phyloP scores from a whole-genome alignment of 2,113 vertebrate genomes.

The Phyllostomus discolor region DNA sequence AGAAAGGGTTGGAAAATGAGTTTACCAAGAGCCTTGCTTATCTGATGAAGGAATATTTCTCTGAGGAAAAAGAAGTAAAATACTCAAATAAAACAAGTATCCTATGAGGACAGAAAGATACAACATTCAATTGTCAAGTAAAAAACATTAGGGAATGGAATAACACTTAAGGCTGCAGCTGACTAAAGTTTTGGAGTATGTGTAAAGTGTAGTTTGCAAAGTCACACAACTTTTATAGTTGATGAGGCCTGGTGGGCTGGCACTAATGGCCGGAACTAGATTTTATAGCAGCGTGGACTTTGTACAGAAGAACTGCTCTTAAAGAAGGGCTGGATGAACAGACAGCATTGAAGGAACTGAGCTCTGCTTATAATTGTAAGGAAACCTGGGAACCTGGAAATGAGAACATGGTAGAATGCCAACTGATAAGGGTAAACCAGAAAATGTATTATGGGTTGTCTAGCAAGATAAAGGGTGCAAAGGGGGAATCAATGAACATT shows the following conservation, averaged over 20 bases:
- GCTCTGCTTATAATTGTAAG: not conserved
- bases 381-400: not conserved
- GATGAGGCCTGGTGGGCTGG: not conserved
- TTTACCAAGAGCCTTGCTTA: not conserved
- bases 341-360: not conserved
- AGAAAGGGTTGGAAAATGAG: not conserved
- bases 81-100: not conserved
- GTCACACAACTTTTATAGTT: not conserved
- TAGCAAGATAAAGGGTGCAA: not conserved
- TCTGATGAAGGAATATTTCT: not conserved
- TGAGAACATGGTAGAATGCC: not conserved
- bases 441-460: not conserved
- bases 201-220: not conserved
- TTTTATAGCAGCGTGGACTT: not conserved
- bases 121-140: not conserved
- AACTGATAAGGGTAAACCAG: not conserved
- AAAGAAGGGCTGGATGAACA: not conserved
- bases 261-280: not conserved
- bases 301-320: not conserved
- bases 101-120: not conserved
- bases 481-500: not conserved
- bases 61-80: constrained; percentile 21
- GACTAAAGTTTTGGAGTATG: not conserved
- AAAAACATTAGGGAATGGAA: not conserved
- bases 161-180: not conserved